Evolutionary conservation across 2,113 vertebrate genomes (phyloP), one percentile per base, ranked within the genome.

Genomic region (Nyctereutes procyonoides): DNA sequence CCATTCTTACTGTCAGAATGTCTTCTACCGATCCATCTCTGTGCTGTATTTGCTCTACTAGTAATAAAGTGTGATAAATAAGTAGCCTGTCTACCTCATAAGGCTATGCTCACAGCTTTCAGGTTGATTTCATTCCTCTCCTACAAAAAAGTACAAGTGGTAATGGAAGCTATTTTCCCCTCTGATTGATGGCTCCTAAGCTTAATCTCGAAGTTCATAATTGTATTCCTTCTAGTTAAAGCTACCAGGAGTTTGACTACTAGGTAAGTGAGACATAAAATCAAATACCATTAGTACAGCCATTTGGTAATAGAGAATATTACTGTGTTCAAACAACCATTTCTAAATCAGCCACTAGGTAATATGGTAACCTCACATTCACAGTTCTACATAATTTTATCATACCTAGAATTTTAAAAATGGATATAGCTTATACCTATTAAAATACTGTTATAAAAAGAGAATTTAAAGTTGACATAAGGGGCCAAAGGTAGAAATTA

Each of bases 331-430:
- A 89, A 91, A 48, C n/a, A 51, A 53, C 38, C 65, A 74, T 53
- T 80, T 58, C 69, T 84, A 89, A 79, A 71, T 76, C 35, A 93
- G 56, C 62, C 56, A 56, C 20, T 6, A 84, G 79, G n/a, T 53
- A 86, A 58, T 71, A 71, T 32, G 28, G 53, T 76, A 87, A 71
- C 35, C 62, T 90, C 60, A 84, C n/a, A 94, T 14, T 38, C 56
- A 94, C 32, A 96, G n/a, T 84, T 95, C 32, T 83, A 88, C 20
- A 92, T 13, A 67, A 79, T 71, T 97, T 89, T 80, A 51, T 71
- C 30, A 88, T 24, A 88, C 12, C 60, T 87, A 74, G 12, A 86
- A 76, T 69, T 74, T 48, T 32, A 53, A 85, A 63, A 84, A 67
- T 35, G 30, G 38, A 53, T 76, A 65, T 12, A 26, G 5, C 73